Conservation (phyloP, 2,113 vertebrate species). For the Athene cunicularia region DNA sequence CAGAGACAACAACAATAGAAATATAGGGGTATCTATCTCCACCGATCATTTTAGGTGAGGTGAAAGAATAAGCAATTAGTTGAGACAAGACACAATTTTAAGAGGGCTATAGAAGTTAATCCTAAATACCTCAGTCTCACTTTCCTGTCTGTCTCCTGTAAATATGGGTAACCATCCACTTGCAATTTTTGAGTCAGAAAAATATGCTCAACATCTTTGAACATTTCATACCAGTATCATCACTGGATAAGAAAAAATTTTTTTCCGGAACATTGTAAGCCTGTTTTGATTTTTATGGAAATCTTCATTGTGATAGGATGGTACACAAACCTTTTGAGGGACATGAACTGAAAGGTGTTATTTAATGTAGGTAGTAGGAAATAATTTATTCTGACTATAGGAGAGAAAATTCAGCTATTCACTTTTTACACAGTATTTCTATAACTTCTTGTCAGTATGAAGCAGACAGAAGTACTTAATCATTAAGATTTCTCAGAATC, state of each 20-base stretch:
- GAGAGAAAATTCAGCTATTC: background rate
- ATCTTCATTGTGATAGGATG: background rate
- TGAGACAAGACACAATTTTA: background rate
- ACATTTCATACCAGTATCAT: background rate
- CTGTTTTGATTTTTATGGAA: conserved; percentile 1
- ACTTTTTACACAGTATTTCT: background rate
- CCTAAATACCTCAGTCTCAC: background rate
- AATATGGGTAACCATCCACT: background rate
- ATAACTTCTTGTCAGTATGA: fast-evolving
- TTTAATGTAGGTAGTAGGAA: background rate
- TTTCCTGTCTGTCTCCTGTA: background rate
- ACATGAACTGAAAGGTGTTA: background rate
- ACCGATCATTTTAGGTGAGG: background rate
- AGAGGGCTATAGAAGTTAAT: background rate
- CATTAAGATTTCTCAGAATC: background rate
- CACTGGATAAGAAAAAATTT: background rate
- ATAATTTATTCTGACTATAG: background rate
- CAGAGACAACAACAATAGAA: background rate
- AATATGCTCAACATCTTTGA: background rate
- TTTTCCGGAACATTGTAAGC: background rate
- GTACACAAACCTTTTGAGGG: background rate
- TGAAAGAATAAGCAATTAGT: background rate
- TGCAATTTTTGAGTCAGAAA: background rate
- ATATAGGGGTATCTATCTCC: background rate
- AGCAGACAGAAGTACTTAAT: background rate